These are phyloP conservation scores for Oscheius sp. DNA, from an alignment of 2,888 invertebrate species.

Conservation along the genomic window DNA sequence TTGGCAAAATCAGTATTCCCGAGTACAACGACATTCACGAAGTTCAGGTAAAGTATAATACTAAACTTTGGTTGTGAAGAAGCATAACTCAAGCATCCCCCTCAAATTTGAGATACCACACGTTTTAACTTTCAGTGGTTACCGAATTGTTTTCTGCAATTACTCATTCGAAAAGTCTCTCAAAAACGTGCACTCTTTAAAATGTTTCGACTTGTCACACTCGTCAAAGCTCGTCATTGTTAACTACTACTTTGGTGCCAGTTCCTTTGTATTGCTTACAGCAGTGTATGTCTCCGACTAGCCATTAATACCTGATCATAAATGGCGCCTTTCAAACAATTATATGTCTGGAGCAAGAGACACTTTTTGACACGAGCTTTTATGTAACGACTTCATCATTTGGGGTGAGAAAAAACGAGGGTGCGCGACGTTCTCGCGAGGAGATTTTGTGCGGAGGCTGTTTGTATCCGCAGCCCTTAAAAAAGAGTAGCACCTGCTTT, in stretches of 20 bases:
- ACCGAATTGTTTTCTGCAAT: too few relatives aligned
- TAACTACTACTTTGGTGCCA: too few relatives aligned
- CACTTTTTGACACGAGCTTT: not conserved
- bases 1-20: slow-evolving; percentile 62
- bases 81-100: too few relatives aligned
- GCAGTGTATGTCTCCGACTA: too few relatives aligned
- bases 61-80: not conserved
- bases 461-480: slow-evolving; percentile 31
- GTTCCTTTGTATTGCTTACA: too few relatives aligned
- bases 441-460: slow-evolving; percentile 27
- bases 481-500: slow-evolving; percentile 30
- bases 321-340: not conserved
- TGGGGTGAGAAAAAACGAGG: slow-evolving; percentile 21
- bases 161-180: too few relatives aligned
- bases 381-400: too few relatives aligned
- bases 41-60: slow-evolving; percentile 44
- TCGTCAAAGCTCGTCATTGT: too few relatives aligned
- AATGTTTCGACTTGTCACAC: too few relatives aligned
- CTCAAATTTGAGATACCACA: too few relatives aligned
- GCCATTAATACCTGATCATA: not conserved
- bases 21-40: slow-evolving; percentile 56
- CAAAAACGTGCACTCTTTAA: too few relatives aligned
- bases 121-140: too few relatives aligned
- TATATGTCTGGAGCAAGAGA: not conserved
- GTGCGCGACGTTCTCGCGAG: slow-evolving; percentile 21